Base-by-base conservation (phyloP, 1,140 invertebrate genomes). In the Sesamia nonagrioides region DNA sequence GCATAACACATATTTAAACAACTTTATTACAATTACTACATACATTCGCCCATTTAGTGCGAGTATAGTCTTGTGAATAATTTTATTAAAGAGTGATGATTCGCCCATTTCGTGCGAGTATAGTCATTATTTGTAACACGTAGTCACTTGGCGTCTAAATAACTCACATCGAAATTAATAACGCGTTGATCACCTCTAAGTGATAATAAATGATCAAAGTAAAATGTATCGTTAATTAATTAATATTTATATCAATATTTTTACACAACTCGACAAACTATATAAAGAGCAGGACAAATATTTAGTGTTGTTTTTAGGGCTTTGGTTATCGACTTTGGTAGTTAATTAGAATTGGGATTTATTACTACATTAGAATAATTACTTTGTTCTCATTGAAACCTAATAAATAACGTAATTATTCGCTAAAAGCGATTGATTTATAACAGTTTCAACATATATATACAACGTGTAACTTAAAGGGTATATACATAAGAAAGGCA, bases 141-240 rank as follows among this genome's bases (percentile, higher is more conserved):
- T 58, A 58, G 42, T 73, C 71, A 63, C 40, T 56, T 50, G 11
- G 73, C 37, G 50, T 56, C n/a, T 72, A 72, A 76, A 82, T 78
- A 27, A 75, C 6, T 15, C n/a, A 52, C 42, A 60, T 78, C 50
- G 50, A 45, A 27, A 42, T 61, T 71, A 27, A 74, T 48, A 18
- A 74, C 17, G 13, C 37, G 35, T 58, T 56, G 37, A 58, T 73
- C 40, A 68, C 63, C 21, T 6, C 18, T 68, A 68, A 68, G 42
- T 68, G 60, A 63, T 63, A 15, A 42, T 42, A 35, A 63, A 21
- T 9, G 35, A 33, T 42, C 37, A 63, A 63, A 42, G 35, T 1
- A 63, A 42, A 63, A 63, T 63, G n/a, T 2, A 63, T 6, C 35
- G 8, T 40, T 63, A 18, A 17, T 42, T 42, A 9, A 42, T 63